Evolutionary conservation across 2,888 invertebrate genomes (phyloP).

Genomic region (Eurytoma adleriae): DNA sequence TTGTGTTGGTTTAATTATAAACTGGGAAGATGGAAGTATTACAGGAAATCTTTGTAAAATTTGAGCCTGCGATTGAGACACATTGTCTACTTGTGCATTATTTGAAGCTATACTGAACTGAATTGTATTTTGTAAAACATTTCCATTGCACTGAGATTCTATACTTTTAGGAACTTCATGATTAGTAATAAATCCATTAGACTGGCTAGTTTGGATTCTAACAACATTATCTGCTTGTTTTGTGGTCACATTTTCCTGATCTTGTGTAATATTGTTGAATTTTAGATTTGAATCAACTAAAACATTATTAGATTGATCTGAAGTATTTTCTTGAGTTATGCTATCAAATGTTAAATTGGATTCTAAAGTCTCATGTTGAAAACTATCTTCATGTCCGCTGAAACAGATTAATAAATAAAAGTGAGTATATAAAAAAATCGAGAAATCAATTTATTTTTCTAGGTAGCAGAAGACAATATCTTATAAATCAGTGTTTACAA

Average conservation of each 20-base stretch:
- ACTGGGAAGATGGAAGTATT: constrained; percentile 69
- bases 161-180: constrained; percentile 38
- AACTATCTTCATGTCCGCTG: constrained; percentile 32
- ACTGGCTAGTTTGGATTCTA: constrained; percentile 22
- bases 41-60: constrained; percentile 66
- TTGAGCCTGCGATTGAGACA: constrained; percentile 64
- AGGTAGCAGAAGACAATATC: too few species aligned
- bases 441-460: too few species aligned
- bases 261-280: constrained; percentile 36
- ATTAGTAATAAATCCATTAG: constrained; percentile 21
- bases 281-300: neutral
- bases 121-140: constrained; percentile 59
- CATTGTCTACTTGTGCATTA: constrained; percentile 47
- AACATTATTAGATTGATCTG: too few species aligned
- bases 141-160: constrained; percentile 49
- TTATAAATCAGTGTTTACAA: too few species aligned
- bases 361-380: constrained; percentile 36
- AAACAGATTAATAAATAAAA: constrained; percentile 7
- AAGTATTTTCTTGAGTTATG: too few species aligned
- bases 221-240: constrained; percentile 50
- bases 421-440: too few species aligned
- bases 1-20: constrained; percentile 68
- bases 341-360: constrained; percentile 32
- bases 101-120: constrained; percentile 58
- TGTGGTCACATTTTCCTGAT: constrained; percentile 51